phyloP scores from a whole-genome alignment of 2,113 vertebrate genomes.

The Pampusana beccarii region DNA sequence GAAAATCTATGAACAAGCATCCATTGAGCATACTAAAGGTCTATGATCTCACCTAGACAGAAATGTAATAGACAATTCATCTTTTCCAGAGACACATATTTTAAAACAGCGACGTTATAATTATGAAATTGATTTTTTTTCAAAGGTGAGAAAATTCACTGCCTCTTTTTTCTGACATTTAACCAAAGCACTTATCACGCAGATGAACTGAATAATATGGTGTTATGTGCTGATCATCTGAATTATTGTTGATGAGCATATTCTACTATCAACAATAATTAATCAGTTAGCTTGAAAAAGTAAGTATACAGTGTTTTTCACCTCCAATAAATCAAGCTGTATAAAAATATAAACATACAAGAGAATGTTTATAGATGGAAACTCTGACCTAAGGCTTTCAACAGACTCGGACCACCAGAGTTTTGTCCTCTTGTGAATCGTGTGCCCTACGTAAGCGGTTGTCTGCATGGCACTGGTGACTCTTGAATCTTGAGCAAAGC shows the following conservation, averaged over 20 bases:
- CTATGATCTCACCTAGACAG: not conserved
- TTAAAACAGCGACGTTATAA: not conserved
- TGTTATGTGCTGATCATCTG: not conserved
- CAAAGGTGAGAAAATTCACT: not conserved
- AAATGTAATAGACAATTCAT: not conserved
- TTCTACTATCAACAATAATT: constrained; percentile 33
- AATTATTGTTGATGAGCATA: not conserved
- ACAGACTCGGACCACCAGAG: constrained; percentile 45
- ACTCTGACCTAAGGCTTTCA: constrained; percentile 48
- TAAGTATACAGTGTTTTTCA: constrained; percentile 45
- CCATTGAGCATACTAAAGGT: not conserved
- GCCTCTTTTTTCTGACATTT: not conserved
- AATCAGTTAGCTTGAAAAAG: constrained; percentile 25
- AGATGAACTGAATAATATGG: not conserved
- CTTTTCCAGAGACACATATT: not conserved
- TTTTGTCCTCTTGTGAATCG: not conserved
- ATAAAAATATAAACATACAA: constrained; percentile 28
- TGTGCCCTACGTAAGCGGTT: fast-evolving
- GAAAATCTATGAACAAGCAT: not conserved
- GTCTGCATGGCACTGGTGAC: not conserved
- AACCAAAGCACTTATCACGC: not conserved
- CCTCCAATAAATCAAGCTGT: constrained; percentile 61
- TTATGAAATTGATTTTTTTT: not conserved
- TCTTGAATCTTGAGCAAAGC: not conserved
- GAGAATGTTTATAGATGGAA: constrained; percentile 61